Percentiles rank a stretch among this genome's conserved stretches.
Conservation (phyloP, 2,113 vertebrate species). For the Pithys albifrons region DNA sequence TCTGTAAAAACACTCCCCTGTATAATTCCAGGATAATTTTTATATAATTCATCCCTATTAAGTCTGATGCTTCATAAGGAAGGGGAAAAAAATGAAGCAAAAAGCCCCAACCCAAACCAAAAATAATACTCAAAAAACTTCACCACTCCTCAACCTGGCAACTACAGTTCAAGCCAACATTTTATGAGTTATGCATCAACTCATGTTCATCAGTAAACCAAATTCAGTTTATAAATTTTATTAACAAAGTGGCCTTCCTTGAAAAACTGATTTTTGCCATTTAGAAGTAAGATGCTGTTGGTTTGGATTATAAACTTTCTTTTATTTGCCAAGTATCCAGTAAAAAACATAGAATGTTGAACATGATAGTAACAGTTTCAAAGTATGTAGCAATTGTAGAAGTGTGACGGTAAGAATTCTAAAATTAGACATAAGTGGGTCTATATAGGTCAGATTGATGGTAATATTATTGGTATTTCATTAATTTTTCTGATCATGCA, state of each 20-base stretch:
- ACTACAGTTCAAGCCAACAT: background rate
- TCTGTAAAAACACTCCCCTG: background rate
- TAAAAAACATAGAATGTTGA: background rate
- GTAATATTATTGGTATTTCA: background rate
- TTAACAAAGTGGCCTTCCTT: background rate
- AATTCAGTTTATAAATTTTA: background rate
- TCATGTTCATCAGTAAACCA: background rate
- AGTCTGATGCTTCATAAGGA: background rate
- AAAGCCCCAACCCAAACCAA: background rate
- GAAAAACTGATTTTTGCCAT: background rate
- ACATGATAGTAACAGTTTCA: background rate
- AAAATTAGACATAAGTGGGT: background rate
- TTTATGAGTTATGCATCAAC: background rate
- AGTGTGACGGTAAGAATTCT: background rate
- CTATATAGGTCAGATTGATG: background rate
- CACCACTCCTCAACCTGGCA: background rate
- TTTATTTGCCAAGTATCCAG: background rate
- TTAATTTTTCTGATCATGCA: background rate
- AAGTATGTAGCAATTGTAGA: background rate
- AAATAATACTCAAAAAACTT: background rate
- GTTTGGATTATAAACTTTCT: background rate
- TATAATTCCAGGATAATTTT: background rate
- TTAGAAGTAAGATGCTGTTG: background rate
- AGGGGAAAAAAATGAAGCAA: background rate
- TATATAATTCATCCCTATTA: background rate